Evolutionary conservation across 1,140 invertebrate genomes (phyloP).

Genomic region (Brachionus angularis): DNA sequence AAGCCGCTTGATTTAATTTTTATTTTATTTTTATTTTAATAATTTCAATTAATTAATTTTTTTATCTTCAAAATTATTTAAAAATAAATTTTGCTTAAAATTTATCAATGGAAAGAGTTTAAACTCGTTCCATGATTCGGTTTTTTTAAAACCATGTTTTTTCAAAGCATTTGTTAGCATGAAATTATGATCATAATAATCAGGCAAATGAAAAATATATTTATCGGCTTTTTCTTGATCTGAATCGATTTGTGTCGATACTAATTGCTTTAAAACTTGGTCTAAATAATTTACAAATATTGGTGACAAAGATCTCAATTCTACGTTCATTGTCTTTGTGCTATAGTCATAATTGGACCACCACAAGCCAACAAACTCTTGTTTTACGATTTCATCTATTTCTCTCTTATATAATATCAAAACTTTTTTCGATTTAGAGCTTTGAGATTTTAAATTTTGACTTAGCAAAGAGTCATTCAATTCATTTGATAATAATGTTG

Average conservation of each 20-base stretch:
- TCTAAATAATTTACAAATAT: not conserved
- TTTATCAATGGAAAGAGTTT: conserved; percentile 32
- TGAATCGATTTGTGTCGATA: not conserved
- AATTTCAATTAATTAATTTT: conserved; percentile 3
- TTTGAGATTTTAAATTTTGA: not conserved
- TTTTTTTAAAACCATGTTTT: conserved; percentile 10
- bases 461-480: not conserved
- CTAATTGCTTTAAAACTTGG: not conserved
- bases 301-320: conserved; percentile 14
- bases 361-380: conserved; percentile 23
- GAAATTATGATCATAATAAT: conserved; percentile 33
- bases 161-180: not conserved
- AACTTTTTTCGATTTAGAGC: conserved; percentile 22
- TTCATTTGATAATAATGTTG: conserved; percentile 32
- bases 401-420: conserved; percentile 9
- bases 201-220: conserved; percentile 13
- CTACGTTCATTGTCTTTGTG: not conserved
- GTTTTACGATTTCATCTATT: not conserved
- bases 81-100: conserved; percentile 30
- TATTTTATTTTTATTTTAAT: not conserved
- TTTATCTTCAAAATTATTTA: not conserved
- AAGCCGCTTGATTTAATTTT: not conserved
- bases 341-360: conserved; percentile 1
- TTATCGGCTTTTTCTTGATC: not conserved
- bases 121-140: conserved; percentile 29